phyloP scores from a whole-genome alignment of 2,888 invertebrate species.

The Schizaphis graminum region DNA sequence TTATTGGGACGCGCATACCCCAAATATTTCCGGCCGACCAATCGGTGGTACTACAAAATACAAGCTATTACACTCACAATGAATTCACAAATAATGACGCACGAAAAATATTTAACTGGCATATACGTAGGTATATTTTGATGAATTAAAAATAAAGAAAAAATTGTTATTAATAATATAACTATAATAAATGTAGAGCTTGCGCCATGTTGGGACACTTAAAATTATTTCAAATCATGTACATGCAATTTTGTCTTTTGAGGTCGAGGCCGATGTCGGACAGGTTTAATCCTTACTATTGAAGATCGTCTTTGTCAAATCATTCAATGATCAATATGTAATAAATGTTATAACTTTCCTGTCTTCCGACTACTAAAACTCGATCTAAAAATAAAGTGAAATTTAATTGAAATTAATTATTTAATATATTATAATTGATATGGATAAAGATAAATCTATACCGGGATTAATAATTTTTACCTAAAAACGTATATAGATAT shows the following conservation, averaged over 20 bases:
- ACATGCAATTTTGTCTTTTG: slow-evolving; percentile 39
- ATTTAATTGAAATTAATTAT: neutral
- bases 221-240: slow-evolving; percentile 19
- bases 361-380: neutral
- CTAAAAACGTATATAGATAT: neutral
- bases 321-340: neutral
- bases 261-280: slow-evolving; percentile 54
- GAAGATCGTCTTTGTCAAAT: neutral
- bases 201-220: slow-evolving; percentile 15
- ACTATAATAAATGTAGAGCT: neutral
- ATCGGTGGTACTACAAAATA: neutral
- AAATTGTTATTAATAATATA: neutral
- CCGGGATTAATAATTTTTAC: neutral
- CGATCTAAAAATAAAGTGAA: neutral
- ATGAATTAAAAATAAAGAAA: neutral
- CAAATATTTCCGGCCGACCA: slow-evolving; percentile 49
- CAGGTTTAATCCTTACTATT: slow-evolving; percentile 46
- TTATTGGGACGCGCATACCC: slow-evolving; percentile 49
- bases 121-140: neutral
- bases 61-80: neutral
- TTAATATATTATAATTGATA: neutral
- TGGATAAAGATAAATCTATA: neutral
- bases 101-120: neutral
- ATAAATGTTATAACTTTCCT: neutral
- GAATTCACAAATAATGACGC: slow-evolving; percentile 8